Percentiles rank a stretch among this genome's conserved stretches.
Conservation (phyloP, 2,888 invertebrate species). For the Macropis europaea region DNA sequence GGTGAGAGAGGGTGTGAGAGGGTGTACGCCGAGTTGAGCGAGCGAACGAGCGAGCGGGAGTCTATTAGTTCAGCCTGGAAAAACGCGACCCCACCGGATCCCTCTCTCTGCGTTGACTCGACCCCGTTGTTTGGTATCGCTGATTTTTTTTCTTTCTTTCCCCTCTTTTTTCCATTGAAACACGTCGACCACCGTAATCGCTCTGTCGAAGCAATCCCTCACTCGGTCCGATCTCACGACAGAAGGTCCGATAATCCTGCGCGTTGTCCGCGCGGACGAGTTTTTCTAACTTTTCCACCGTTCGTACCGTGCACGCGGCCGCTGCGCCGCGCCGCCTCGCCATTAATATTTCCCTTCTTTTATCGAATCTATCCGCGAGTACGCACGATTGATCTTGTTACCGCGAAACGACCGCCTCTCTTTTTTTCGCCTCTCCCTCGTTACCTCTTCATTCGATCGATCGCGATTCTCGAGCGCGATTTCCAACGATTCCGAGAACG, state of each 20-base stretch:
- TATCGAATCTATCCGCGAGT: constrained; percentile 34
- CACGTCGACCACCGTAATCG: constrained; percentile 74
- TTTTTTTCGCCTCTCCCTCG: constrained; percentile 1
- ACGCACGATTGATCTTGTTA: constrained; percentile 42
- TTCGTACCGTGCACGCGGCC: neutral
- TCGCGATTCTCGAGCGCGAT: neutral
- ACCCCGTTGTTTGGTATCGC: constrained; percentile 71
- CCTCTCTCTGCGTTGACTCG: constrained; percentile 57
- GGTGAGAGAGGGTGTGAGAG: constrained; percentile 45
- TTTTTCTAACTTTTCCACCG: constrained; percentile 47
- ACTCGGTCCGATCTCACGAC: constrained; percentile 60
- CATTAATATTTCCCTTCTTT: constrained; percentile 40
- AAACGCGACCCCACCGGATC: constrained; percentile 73
- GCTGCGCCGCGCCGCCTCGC: constrained; percentile 1
- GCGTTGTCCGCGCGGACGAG: constrained; percentile 49
- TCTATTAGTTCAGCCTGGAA: constrained; percentile 78
- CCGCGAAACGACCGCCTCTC: constrained; percentile 20
- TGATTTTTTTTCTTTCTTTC: constrained; percentile 67
- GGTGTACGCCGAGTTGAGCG: constrained; percentile 69
- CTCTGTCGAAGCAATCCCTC: constrained; percentile 69
- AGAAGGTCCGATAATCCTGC: constrained; percentile 58
- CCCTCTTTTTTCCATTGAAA: constrained; percentile 67
- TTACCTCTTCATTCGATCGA: neutral
- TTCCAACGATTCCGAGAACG: constrained; percentile 30
- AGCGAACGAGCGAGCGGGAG: constrained; percentile 71